Conservation (phyloP, 2,888 invertebrate species). For the Clistopyga incitator region DNA sequence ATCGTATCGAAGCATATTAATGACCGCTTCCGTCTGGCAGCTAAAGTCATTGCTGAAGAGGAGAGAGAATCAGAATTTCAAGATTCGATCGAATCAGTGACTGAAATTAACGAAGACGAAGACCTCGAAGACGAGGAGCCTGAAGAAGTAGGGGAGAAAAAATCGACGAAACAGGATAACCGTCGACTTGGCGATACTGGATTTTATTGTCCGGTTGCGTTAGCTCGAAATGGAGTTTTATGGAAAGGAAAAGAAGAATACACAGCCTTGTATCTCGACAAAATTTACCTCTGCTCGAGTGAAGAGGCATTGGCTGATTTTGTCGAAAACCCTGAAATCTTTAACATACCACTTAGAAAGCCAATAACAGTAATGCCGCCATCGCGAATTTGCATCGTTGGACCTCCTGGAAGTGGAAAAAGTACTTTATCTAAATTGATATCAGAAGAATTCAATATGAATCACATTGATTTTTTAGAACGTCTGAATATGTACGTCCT, state of each 20-base stretch:
- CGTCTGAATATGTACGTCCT: conserved; percentile 72
- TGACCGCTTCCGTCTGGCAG: conserved; percentile 81
- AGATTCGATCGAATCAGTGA: conserved; percentile 83
- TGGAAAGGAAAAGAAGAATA: conserved; percentile 88
- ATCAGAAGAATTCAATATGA: conserved; percentile 86
- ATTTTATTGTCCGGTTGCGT: conserved; percentile 88
- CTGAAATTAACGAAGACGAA: conserved; percentile 81
- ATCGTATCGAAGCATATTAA: conserved; percentile 78
- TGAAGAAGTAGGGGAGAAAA: conserved; percentile 74
- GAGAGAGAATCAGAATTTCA: conserved; percentile 73
- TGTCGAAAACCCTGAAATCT: conserved; percentile 85
- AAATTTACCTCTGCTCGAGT: conserved; percentile 86
- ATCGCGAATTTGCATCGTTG: conserved; percentile 86
- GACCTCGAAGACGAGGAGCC: conserved; percentile 69
- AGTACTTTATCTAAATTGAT: conserved; percentile 85
- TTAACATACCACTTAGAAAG: conserved; percentile 83
- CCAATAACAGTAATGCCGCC: conserved; percentile 84
- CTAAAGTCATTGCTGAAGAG: conserved; percentile 85
- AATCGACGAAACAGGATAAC: conserved; percentile 73
- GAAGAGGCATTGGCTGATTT: conserved; percentile 85
- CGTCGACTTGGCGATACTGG: conserved; percentile 86
- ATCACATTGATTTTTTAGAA: conserved; percentile 85
- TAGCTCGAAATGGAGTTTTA: conserved; percentile 85
- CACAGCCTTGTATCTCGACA: conserved; percentile 85
- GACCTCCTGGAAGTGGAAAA: conserved; percentile 86